Conservation (phyloP, 2,797 vertebrate genomes). For the Iguana delicatissima region DNA sequence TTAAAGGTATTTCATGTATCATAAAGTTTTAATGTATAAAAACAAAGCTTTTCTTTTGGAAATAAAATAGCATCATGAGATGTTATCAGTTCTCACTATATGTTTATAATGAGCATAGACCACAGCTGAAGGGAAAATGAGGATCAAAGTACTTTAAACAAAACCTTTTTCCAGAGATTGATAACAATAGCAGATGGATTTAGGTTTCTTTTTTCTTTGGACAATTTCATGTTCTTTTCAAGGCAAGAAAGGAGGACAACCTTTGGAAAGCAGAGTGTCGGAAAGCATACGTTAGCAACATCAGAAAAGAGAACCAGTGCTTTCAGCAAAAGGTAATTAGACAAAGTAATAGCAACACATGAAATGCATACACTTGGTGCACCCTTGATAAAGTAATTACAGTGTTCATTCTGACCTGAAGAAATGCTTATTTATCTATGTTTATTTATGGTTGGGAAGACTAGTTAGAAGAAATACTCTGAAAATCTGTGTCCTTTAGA, state of each 20-base stretch:
- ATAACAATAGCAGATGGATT: neutral
- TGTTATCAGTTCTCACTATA: neutral
- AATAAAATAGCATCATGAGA: neutral
- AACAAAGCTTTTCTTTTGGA: neutral
- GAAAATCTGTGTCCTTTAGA: neutral
- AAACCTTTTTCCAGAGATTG: neutral
- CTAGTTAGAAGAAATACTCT: neutral
- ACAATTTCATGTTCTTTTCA: slow-evolving; percentile 52
- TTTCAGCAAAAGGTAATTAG: slow-evolving; percentile 86
- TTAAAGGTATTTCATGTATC: neutral
- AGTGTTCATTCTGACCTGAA: neutral
- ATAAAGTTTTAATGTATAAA: neutral
- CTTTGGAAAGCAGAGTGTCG: slow-evolving; percentile 88
- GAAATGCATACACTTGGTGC: neutral
- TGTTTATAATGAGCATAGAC: neutral
- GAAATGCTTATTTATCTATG: no score
- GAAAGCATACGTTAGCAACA: slow-evolving; percentile 83
- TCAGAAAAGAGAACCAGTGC: slow-evolving; percentile 92
- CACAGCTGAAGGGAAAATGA: neutral
- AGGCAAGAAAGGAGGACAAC: slow-evolving; percentile 85
- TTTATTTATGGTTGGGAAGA: no score
- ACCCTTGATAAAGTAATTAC: neutral
- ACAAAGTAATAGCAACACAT: neutral
- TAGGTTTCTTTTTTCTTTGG: slow-evolving; percentile 34
- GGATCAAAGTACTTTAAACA: neutral